phyloP scores from a whole-genome alignment of 2,797 vertebrate species.

The Uromys caudimaculatus region DNA sequence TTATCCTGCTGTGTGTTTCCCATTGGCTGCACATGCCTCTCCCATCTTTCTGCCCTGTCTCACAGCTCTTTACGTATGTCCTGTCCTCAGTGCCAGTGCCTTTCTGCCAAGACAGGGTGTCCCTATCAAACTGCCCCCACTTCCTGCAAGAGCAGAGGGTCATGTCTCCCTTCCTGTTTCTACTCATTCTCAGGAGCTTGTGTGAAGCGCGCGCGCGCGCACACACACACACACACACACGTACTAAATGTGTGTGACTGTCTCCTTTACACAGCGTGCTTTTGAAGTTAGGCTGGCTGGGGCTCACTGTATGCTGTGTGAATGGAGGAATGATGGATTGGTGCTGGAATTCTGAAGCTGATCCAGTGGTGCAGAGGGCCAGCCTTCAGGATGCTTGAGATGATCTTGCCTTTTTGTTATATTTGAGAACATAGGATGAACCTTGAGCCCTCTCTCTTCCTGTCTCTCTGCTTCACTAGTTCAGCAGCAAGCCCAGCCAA shows the following conservation, averaged over 20 bases:
- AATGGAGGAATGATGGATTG: not conserved
- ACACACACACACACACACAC: too few relatives aligned
- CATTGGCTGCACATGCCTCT: not conserved
- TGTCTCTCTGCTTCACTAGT: not conserved
- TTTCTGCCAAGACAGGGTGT: not conserved
- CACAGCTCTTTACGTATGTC: not conserved
- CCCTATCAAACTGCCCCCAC: not conserved
- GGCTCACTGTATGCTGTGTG: not conserved
- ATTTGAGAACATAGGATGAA: not conserved
- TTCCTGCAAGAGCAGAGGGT: not conserved
- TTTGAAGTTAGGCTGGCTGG: not conserved
- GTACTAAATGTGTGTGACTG: not conserved
- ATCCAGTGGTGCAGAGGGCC: not conserved
- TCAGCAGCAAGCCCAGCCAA: not conserved
- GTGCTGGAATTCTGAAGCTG: not conserved
- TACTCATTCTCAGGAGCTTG: not conserved
- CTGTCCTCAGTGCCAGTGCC: not conserved
- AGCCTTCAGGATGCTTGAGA: too few relatives aligned
- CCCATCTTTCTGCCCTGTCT: too few relatives aligned
- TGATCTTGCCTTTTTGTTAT: not conserved
- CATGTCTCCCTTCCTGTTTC: not conserved
- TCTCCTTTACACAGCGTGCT: accelerated
- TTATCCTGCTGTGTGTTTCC: accelerated
- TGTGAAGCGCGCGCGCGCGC: too few relatives aligned
- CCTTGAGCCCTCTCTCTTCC: not conserved